Evolutionary conservation across 2,888 invertebrate genomes (phyloP).

Genomic region (Miltochrista miniata): DNA sequence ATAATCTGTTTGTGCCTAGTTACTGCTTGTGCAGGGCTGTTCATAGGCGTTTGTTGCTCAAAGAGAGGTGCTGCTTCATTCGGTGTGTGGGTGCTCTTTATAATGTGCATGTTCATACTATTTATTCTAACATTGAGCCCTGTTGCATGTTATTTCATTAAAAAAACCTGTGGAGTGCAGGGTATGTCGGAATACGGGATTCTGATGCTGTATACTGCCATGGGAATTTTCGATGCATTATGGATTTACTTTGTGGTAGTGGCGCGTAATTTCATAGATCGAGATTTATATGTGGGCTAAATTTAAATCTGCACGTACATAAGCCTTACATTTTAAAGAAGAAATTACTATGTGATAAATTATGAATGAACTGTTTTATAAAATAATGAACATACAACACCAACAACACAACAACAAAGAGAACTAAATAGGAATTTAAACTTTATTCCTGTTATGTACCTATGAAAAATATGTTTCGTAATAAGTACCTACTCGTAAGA

Average conservation of each 20-base stretch:
- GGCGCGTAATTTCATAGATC: slow-evolving; percentile 32
- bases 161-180: slow-evolving; percentile 40
- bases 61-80: slow-evolving; percentile 4
- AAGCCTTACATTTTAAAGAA: too few relatives aligned
- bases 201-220: slow-evolving; percentile 20
- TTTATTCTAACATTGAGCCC: slow-evolving; percentile 31
- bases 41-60: slow-evolving; percentile 32
- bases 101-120: slow-evolving; percentile 38
- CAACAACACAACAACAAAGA: too few relatives aligned
- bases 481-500: too few relatives aligned
- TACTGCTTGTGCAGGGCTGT: slow-evolving; percentile 35
- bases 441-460: too few relatives aligned
- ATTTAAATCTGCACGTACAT: too few relatives aligned
- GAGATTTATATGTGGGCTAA: not conserved
- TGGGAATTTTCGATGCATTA: slow-evolving; percentile 42
- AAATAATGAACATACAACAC: too few relatives aligned
- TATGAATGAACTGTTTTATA: too few relatives aligned
- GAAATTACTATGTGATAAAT: too few relatives aligned
- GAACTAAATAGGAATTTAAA: too few relatives aligned
- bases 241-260: slow-evolving; percentile 58
- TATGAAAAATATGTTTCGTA: too few relatives aligned
- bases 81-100: slow-evolving; percentile 32
- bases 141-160: slow-evolving; percentile 44
- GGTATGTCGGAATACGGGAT: slow-evolving; percentile 18
- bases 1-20: slow-evolving; percentile 40